Evolutionary conservation across 2,888 invertebrate species (phyloP).

Genomic region (Brassicogethes aeneus): DNA sequence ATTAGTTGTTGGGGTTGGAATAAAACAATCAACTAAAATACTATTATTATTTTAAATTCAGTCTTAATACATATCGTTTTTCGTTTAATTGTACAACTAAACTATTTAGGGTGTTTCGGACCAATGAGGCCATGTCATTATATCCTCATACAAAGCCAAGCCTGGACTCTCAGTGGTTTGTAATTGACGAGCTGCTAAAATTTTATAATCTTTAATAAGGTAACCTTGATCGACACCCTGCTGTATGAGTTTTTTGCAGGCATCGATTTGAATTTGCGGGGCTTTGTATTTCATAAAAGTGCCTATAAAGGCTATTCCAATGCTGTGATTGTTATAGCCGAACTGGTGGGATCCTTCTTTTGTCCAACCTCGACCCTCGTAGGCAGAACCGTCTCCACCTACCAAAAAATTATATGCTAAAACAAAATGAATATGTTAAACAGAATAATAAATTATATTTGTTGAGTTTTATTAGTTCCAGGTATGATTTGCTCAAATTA

Average conservation of each 20-base stretch:
- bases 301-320: slow-evolving; percentile 66
- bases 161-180: slow-evolving; percentile 62
- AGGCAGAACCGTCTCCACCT: slow-evolving; percentile 71
- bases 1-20: too few species aligned
- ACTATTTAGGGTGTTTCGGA: slow-evolving; percentile 8
- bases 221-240: slow-evolving; percentile 53
- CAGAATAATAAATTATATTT: background rate
- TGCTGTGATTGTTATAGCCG: slow-evolving; percentile 55
- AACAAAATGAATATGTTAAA: slow-evolving; percentile 1
- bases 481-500: too few species aligned
- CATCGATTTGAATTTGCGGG: slow-evolving; percentile 48
- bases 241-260: slow-evolving; percentile 52
- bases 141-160: slow-evolving; percentile 50
- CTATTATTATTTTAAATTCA: too few species aligned
- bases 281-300: slow-evolving; percentile 51
- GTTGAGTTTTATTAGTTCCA: too few species aligned
- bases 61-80: too few species aligned
- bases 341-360: slow-evolving; percentile 61
- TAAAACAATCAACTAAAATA: too few species aligned
- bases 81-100: too few species aligned
- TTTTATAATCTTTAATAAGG: slow-evolving; percentile 53
- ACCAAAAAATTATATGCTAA: slow-evolving; percentile 65
- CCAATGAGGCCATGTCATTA: slow-evolving; percentile 62
- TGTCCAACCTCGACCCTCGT: slow-evolving; percentile 69
- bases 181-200: slow-evolving; percentile 61